These are phyloP conservation scores for Ferrisia virgata DNA, from an alignment of 2,888 invertebrate genomes.

Conservation along the genomic window DNA sequence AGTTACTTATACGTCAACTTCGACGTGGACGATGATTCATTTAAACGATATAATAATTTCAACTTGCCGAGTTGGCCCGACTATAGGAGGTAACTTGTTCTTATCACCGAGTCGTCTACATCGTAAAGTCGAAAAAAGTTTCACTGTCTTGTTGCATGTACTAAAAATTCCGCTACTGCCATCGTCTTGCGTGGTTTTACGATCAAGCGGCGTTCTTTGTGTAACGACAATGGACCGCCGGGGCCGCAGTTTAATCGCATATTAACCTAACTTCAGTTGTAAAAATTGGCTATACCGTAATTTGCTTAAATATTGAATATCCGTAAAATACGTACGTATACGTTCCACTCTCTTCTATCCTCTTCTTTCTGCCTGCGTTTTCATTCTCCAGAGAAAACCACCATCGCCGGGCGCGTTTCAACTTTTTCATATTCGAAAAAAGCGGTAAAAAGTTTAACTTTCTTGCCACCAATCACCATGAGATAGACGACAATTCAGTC, in stretches of 20 bases:
- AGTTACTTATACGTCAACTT: not conserved
- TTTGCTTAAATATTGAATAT: not conserved
- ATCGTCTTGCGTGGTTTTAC: too few species aligned
- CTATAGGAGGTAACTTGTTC: not conserved
- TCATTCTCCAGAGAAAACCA: not conserved
- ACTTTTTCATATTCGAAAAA: not conserved
- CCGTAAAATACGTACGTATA: not conserved
- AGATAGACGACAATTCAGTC: not conserved
- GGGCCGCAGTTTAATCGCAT: not conserved
- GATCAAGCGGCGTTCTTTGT: too few species aligned
- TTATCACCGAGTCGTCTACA: not conserved
- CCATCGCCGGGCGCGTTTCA: too few species aligned
- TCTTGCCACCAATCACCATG: not conserved
- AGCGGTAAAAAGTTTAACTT: not conserved
- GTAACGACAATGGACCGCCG: too few species aligned
- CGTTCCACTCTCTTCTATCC: not conserved
- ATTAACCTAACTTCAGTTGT: not conserved
- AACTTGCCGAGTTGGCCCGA: not conserved
- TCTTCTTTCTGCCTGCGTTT: not conserved
- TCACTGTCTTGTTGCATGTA: too few species aligned
- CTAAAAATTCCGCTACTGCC: too few species aligned
- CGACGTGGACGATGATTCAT: not conserved
- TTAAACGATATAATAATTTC: not conserved
- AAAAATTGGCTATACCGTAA: not conserved
- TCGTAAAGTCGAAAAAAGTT: not conserved